These are phyloP conservation scores for Stenodema calcarata DNA, from an alignment of 2,888 invertebrate species.

Conservation along the genomic window DNA sequence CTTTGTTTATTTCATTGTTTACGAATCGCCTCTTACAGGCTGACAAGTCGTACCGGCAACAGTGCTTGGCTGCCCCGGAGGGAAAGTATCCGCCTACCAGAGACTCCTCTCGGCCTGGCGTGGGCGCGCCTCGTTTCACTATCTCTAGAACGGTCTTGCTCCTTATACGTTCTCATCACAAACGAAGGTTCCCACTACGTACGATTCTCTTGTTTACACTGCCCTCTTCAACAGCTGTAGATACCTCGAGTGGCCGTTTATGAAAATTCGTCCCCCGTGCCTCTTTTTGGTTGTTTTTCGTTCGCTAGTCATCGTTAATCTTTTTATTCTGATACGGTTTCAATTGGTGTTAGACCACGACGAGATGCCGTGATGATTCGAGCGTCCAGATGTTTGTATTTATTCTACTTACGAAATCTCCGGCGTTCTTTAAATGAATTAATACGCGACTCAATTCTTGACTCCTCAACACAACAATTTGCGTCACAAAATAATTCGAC, in stretches of 20 bases:
- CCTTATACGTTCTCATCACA: constrained; percentile 1
- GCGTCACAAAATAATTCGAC: too few species aligned
- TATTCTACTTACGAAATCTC: too few species aligned
- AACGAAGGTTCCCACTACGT: background rate
- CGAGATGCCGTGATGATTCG: background rate
- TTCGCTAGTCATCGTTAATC: background rate
- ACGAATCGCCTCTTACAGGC: too few species aligned
- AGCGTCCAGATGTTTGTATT: background rate
- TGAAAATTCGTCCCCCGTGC: background rate
- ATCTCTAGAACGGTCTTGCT: background rate
- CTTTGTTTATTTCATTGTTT: too few species aligned
- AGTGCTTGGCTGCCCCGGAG: background rate
- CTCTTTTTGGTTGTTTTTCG: too few species aligned
- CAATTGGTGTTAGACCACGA: background rate
- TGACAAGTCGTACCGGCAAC: background rate
- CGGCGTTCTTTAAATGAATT: too few species aligned
- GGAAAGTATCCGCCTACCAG: constrained; percentile 14
- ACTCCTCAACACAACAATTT: too few species aligned
- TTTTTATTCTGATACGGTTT: background rate
- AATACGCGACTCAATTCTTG: too few species aligned
- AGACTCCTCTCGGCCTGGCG: background rate
- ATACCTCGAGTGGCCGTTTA: background rate
- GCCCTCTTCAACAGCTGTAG: background rate
- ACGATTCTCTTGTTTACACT: constrained; percentile 9
- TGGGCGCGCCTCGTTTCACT: constrained; percentile 3